Evolutionary conservation across 1,140 invertebrate genomes (phyloP).

Genomic region (Formica selysi): DNA sequence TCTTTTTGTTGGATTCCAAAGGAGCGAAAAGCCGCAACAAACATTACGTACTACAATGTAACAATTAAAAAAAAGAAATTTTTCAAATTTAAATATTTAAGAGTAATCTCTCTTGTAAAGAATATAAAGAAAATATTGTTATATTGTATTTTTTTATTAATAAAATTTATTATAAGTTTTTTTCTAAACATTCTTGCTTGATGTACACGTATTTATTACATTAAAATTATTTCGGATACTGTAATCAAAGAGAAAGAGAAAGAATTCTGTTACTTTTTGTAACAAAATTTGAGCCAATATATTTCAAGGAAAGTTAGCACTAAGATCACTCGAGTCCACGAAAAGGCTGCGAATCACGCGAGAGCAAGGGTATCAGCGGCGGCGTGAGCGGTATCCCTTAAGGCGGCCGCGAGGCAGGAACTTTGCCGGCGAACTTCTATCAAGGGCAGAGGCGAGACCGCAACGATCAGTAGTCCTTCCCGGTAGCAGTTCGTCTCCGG

Average conservation of each 20-base stretch:
- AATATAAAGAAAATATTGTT: not conserved
- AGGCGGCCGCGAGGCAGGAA: constrained; percentile 73
- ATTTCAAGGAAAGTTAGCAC: constrained; percentile 23
- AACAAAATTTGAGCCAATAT: not conserved
- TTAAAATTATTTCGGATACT: constrained; percentile 12
- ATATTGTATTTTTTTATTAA: not conserved
- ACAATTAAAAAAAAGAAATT: not conserved
- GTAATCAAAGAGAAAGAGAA: not conserved
- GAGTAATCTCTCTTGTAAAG: not conserved
- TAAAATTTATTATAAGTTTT: not conserved
- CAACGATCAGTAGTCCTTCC: constrained; percentile 86
- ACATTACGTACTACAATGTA: not conserved
- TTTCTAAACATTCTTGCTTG: not conserved
- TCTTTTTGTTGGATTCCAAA: not conserved
- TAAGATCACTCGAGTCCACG: constrained; percentile 27
- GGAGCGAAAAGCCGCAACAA: not conserved
- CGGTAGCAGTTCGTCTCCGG: constrained; percentile 86
- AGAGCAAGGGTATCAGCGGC: constrained; percentile 65
- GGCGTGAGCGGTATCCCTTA: constrained; percentile 64
- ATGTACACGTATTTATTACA: not conserved
- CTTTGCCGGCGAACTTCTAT: constrained; percentile 74
- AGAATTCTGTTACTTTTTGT: not conserved
- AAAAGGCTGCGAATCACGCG: constrained; percentile 53
- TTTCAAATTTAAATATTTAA: not conserved
- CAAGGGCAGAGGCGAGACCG: constrained; percentile 83